Conservation (phyloP, 2,113 vertebrate genomes). For the Megalops atlanticus region DNA sequence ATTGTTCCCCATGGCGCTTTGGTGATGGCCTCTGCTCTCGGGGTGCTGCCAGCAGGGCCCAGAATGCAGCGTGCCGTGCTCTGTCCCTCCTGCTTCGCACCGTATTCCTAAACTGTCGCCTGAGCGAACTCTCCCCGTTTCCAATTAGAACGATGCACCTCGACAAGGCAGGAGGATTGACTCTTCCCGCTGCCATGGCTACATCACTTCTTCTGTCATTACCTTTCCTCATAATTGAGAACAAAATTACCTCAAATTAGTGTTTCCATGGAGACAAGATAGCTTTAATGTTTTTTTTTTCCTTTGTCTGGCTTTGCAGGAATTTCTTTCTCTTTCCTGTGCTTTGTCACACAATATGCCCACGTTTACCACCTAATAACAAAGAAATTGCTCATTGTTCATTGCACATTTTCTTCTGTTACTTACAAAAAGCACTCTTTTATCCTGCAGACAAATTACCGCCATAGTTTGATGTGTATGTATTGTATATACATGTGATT, state of each 20-base stretch:
- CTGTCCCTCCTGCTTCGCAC: background rate
- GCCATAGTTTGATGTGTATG: too few relatives aligned
- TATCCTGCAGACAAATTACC: background rate
- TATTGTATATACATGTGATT: background rate
- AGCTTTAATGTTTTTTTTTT: slow-evolving; percentile 47
- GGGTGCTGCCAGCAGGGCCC: background rate
- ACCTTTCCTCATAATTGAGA: slow-evolving; percentile 58
- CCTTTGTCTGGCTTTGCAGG: background rate
- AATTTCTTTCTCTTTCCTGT: background rate
- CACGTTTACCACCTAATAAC: background rate
- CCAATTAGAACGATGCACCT: background rate
- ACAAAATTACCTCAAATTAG: slow-evolving; percentile 65
- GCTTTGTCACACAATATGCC: background rate
- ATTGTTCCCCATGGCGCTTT: background rate
- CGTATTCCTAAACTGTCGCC: background rate
- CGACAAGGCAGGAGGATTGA: background rate
- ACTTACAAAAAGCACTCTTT: background rate
- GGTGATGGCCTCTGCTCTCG: background rate
- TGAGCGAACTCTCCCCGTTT: background rate
- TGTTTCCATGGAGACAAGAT: slow-evolving; percentile 56
- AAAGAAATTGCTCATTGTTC: too few relatives aligned
- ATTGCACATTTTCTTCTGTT: too few relatives aligned
- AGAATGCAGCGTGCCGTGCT: background rate
- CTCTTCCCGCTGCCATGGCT: slow-evolving; percentile 38
- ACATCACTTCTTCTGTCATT: slow-evolving; percentile 51